These are phyloP conservation scores for Chaetoderma sp. DNA, from an alignment of 2,888 invertebrate species.

Conservation along the genomic window DNA sequence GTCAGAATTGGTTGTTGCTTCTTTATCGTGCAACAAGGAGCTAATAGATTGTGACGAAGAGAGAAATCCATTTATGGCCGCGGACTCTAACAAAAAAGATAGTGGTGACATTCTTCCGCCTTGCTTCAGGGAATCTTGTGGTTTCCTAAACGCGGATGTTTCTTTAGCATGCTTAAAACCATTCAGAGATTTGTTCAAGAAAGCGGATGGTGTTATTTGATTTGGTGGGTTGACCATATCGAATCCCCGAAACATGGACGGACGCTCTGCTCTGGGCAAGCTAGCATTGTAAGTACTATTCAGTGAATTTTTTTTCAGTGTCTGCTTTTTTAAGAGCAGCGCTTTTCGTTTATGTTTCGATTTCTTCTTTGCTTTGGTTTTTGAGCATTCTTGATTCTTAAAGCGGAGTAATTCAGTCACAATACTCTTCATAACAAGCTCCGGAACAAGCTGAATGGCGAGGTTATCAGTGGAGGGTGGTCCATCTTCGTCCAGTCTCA, in stretches of 20 bases:
- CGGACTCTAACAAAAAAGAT: too few relatives aligned
- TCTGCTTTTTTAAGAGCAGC: constrained; percentile 33
- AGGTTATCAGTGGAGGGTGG: constrained; percentile 21
- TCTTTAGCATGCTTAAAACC: neutral
- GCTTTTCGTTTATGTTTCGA: neutral
- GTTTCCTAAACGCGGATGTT: neutral
- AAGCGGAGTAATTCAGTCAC: constrained; percentile 55
- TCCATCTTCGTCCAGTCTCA: neutral
- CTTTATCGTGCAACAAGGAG: too few relatives aligned
- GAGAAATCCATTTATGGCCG: too few relatives aligned
- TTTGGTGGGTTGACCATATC: constrained; percentile 61
- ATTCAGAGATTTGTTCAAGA: neutral
- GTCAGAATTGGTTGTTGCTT: too few relatives aligned
- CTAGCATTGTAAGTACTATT: constrained; percentile 15
- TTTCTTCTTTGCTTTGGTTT: constrained; percentile 30
- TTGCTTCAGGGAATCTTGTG: too few relatives aligned
- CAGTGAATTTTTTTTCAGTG: constrained; percentile 35
- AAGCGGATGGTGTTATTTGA: constrained; percentile 51
- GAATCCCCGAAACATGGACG: constrained; percentile 41
- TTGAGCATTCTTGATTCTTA: constrained; percentile 50
- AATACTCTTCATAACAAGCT: constrained; percentile 54
- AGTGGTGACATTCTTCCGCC: too few relatives aligned
- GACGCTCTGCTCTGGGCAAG: constrained; percentile 30
- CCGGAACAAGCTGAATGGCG: constrained; percentile 50
- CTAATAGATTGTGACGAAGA: too few relatives aligned